Base-by-base conservation (phyloP, 1,140 invertebrate species). In the Tetramorium simillimum region DNA sequence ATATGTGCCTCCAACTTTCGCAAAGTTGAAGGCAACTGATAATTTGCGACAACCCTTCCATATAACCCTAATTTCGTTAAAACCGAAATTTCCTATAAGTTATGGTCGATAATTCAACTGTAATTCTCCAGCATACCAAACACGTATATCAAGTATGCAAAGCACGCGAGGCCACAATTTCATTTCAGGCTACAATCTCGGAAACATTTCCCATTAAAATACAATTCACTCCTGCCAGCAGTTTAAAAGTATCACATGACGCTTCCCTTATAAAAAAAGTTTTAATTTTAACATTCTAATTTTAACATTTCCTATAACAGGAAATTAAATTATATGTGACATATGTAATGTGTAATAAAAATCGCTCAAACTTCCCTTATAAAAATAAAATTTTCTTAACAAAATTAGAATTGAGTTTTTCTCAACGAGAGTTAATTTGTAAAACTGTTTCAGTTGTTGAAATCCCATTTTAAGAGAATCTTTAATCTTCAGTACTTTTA, bases 101-200 rank as follows among this genome's bases (percentile, higher is more conserved):
- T 77, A 28, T 0, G 16, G 37, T 76, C 53, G 56, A 62, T 77
- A 46, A 77, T 62, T 77, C 16, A 77, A 62, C 37, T 77, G 16
- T 9, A 76, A 77, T 77, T 77, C 9, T 33, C 33, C 3, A 33
- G 28, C 40, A 21, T 21, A 60, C 2, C 56, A 60, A 43, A 58
- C 21, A 75, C 3, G 28, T 33, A 16, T 33, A 60, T 60, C 37
- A 58, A 43, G 53, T 58, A 77, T 62, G 56, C 56, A 28, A 43
- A 28, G 33, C 40, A 62, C 16, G 16, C 21, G 21, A 62, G 46
- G 21, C 40, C 53, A 62, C 56, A 60, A 77, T 62, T 60, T 76
- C 7, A 43, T 58, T 76, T 77, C 56, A 77, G 1, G n/a, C 7
- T 60, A 40, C 56, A 62, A 40, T 76, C 21, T 40, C 7, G 53